phyloP scores from a whole-genome alignment of 2,888 invertebrate species.

The Lordiphosa andalusiaca region DNA sequence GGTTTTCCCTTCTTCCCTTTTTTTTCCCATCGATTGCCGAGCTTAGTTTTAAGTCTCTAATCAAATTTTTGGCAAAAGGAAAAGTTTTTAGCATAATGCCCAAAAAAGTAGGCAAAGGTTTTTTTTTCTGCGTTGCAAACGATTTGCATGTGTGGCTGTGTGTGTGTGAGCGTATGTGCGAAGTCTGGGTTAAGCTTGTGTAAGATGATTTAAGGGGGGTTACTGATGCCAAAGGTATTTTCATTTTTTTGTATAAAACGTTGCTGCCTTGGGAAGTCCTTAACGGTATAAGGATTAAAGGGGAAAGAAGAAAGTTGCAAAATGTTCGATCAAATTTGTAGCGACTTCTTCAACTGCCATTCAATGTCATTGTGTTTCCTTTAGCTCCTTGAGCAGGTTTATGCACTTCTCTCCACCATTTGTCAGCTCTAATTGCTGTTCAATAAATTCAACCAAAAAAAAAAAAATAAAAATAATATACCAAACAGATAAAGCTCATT shows the following conservation, averaged over 20 bases:
- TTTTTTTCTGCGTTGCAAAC: conserved; percentile 15
- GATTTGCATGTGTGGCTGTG: neutral
- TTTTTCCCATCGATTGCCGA: conserved; percentile 25
- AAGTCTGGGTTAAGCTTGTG: conserved; percentile 14
- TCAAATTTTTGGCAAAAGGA: conserved; percentile 39
- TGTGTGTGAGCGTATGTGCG: neutral
- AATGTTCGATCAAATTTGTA: neutral
- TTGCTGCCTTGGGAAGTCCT: neutral
- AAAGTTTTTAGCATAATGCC: conserved; percentile 17
- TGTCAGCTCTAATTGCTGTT: conserved; percentile 54
- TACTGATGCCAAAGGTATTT: conserved; percentile 10
- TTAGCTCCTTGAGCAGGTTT: conserved; percentile 58
- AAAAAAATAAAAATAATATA: no score
- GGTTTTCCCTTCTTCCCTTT: conserved; percentile 8
- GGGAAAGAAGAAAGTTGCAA: no score
- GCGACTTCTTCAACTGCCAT: neutral
- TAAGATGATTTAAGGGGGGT: conserved; percentile 14
- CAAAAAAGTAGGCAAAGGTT: conserved; percentile 16
- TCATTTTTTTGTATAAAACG: neutral
- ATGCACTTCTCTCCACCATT: conserved; percentile 42
- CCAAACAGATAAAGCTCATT: conserved; percentile 15
- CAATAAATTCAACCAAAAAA: conserved; percentile 33
- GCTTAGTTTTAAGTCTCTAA: conserved; percentile 52
- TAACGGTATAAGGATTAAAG: conserved; percentile 12
- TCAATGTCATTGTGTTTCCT: conserved; percentile 14